Evolutionary conservation across 2,888 invertebrate genomes (phyloP), one percentile per base, ranked within the genome.

Genomic region (Nemapogon koenigi): DNA sequence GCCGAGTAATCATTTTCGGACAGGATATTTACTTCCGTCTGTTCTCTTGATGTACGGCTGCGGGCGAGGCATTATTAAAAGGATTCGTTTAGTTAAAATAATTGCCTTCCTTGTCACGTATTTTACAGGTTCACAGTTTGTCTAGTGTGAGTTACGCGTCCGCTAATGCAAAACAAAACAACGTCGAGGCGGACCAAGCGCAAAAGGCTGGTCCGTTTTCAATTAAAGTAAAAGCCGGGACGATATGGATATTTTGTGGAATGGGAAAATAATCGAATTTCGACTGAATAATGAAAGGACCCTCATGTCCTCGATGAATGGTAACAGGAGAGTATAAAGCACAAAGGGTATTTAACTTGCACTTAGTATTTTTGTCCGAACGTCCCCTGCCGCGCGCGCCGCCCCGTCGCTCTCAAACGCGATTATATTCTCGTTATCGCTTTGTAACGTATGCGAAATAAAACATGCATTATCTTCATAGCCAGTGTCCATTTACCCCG

Each of bases 231-330:
- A 76, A 65, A 75, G 33, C 73, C 71, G 68, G 72, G 69, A 65
- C 70, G 73, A 67, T 75, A 73, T 75, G 72, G 75, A 76, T 78
- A 75, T 76, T 75, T 71, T 69, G 61, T 57, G 58, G 71, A 72
- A 78, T 76, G 76, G 78, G 76, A 73, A 76, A 69, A 75, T 78
- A 78, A 76, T 78, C 78, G 70, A 78, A 75, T 78, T 76, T 70
- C 59, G 55, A 56, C 72, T 70, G 75, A 78, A 78, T 78, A 78
- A 76, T 78, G 73, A 73, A 71, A 65, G 69, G 63, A 60, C 72
- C 70, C 72, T 69, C 62, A 17, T 7, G 32, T 17, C 30, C 13
- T 29, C 36, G 64, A 62, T 66, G 67, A 66, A 70, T 66, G 59
- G 65, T 53, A 59, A 55, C 69, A 68, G 62, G 62, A 63, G 64